A percentile compares a stretch with the other conserved stretches of the same genome.
Evolutionary conservation across 2,797 vertebrate genomes (phyloP).

Genomic region (Poecile montanus): DNA sequence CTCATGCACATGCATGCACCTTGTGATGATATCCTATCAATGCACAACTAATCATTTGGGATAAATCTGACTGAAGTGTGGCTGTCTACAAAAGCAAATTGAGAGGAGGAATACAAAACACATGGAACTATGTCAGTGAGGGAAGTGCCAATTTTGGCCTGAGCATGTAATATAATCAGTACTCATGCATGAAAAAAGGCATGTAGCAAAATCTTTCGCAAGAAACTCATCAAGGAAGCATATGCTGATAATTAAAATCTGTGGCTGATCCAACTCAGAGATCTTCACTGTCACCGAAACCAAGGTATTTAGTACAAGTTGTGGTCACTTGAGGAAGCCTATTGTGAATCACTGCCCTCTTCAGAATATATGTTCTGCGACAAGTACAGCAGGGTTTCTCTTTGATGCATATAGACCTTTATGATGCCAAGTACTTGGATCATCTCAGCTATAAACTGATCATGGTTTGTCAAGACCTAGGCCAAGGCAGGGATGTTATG

Average conservation of each 20-base stretch:
- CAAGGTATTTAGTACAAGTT: not conserved
- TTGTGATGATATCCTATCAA: not conserved
- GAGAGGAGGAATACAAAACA: not conserved
- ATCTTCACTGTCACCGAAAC: not conserved
- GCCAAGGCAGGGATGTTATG: not conserved
- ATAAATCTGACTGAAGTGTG: not conserved
- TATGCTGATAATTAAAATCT: not conserved
- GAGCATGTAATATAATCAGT: not conserved
- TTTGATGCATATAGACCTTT: not conserved
- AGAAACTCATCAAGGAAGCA: not conserved
- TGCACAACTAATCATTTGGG: not conserved
- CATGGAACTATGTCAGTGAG: not conserved
- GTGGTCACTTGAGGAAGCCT: not conserved
- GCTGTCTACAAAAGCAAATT: not conserved
- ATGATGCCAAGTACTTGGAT: not conserved
- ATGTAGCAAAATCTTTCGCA: not conserved
- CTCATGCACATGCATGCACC: rapidly evolving
- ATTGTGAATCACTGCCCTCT: not conserved
- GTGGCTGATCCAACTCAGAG: not conserved
- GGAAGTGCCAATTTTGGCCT: not conserved
- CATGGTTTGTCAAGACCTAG: not conserved
- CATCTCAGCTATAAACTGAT: not conserved
- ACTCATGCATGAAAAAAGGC: not conserved
- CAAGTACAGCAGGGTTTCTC: not conserved
- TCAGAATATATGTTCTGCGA: not conserved